Evolutionary conservation across 2,113 vertebrate genomes (phyloP), one percentile per base, ranked within the genome.

Genomic region (Sceloporus tristichus): DNA sequence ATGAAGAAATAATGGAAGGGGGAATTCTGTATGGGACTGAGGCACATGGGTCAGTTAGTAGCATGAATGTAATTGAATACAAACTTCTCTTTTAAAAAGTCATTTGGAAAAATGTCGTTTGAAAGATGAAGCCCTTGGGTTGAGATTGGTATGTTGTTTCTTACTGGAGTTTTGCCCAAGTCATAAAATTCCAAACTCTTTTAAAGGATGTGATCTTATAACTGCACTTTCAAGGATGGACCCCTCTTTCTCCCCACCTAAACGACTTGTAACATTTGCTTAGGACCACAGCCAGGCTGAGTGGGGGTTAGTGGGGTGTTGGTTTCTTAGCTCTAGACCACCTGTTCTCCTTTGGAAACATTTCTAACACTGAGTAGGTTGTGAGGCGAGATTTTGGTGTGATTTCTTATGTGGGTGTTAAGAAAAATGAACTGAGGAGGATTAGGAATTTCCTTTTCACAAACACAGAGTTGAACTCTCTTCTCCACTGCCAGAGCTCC

Each of bases 221-320:
- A 75, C 23, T 65, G 56, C 23, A 71, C 48, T 56, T 71, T 79
- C 21, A 40, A 42, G 9, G 8, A 76, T 70, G 3, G 42, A 54
- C 29, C 19, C 25, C 70, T 59, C 38, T 29, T 4, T 48, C 48
- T 48, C 48, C 4, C 48, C 48, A 48, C 19, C 48, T 34, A n/a
- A 82, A 82, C 65, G 19, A 23, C 70, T 75, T 27, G 9, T 75
- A 42, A 75, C 70, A 65, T 82, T 82, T 87, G 70, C 62, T 66
- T 87, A 87, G 70, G 86, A 87, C 42, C 21, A 8, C 27, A 66
- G 56, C 86, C 79, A 87, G 62, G 66, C 34, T 82, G 54, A 14
- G 27, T 19, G 14, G 42, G 3, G 34, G 79, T 18, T 62, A 71
- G 8, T 70, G 79, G 40, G 13, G 38, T 74, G 7, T 9, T 38